A percentile compares a stretch with the other conserved stretches of the same genome.
These are phyloP conservation scores for Pangasius larnaudii DNA, from an alignment of 2,797 vertebrate species.

Conservation along the genomic window DNA sequence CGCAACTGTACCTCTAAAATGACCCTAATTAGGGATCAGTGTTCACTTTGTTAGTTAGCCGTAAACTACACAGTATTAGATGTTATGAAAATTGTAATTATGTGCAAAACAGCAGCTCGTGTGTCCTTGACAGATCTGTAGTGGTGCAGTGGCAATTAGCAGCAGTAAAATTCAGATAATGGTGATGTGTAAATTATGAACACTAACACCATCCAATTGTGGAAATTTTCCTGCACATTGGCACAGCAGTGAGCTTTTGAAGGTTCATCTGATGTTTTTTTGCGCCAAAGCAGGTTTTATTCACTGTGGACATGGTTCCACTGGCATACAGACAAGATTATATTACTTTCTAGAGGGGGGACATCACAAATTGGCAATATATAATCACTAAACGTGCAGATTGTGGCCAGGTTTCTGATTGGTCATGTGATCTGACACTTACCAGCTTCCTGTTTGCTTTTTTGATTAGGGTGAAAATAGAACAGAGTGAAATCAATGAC, in stretches of 20 bases:
- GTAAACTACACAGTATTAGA: background rate
- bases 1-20: background rate
- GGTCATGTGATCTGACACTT: background rate
- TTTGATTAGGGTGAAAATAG: conserved; percentile 21
- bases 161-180: background rate
- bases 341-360: background rate
- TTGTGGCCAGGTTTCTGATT: background rate
- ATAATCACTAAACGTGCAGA: background rate
- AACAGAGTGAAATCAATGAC: conserved; percentile 7
- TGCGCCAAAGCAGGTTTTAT: background rate
- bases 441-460: background rate
- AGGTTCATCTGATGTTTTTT: background rate
- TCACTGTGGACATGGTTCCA: background rate
- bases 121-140: conserved; percentile 4
- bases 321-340: background rate
- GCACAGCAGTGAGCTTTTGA: background rate
- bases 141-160: background rate
- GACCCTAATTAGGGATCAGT: background rate
- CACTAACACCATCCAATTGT: background rate
- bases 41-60: background rate
- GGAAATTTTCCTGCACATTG: background rate
- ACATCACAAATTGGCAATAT: background rate
- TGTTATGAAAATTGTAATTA: conserved; percentile 17
- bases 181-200: background rate
- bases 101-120: conserved; percentile 10